These are phyloP conservation scores for Holothuria leucospilota DNA, from an alignment of 53 echinoderm and acorn worm species.

Conservation along the genomic window DNA sequence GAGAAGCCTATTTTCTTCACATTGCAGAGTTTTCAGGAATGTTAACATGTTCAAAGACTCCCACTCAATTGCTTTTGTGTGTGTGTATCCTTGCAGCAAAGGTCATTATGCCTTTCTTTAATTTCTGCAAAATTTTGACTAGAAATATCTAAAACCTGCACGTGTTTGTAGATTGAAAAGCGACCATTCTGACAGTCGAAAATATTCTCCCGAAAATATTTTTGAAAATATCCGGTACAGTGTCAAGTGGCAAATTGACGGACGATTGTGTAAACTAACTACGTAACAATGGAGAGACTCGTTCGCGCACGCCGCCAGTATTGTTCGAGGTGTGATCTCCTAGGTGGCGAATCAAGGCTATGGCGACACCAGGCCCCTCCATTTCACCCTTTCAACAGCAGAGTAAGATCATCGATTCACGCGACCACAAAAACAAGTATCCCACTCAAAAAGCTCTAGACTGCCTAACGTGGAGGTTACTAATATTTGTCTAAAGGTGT, in stretches of 20 bases:
- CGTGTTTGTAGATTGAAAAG: slow-evolving; percentile 27
- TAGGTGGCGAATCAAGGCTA: slow-evolving; percentile 18
- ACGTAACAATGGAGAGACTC: slow-evolving; percentile 22
- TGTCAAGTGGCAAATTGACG: slow-evolving; percentile 33
- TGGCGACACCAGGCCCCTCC: slow-evolving; percentile 37
- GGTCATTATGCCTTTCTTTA: too few relatives aligned
- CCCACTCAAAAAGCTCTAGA: too few relatives aligned
- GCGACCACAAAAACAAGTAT: slow-evolving; percentile 22
- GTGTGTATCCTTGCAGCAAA: too few relatives aligned
- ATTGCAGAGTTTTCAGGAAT: too few relatives aligned
- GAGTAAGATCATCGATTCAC: slow-evolving; percentile 2
- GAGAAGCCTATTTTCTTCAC: too few relatives aligned
- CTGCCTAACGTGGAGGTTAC: neutral
- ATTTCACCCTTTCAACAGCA: slow-evolving; percentile 12
- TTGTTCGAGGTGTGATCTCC: slow-evolving; percentile 37
- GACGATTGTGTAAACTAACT: slow-evolving; percentile 32
- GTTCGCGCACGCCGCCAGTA: slow-evolving; percentile 21
- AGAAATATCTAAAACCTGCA: neutral
- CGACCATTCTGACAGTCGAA: slow-evolving; percentile 24
- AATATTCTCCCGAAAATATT: slow-evolving; percentile 29
- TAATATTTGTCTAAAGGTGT: slow-evolving; percentile 52
- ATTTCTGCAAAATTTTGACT: too few relatives aligned
- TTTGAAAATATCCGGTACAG: slow-evolving; percentile 35
- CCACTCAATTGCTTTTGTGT: too few relatives aligned
- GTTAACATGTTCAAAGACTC: too few relatives aligned